phyloP scores from a whole-genome alignment of 2,113 vertebrate genomes.

The Carassius carassius region DNA sequence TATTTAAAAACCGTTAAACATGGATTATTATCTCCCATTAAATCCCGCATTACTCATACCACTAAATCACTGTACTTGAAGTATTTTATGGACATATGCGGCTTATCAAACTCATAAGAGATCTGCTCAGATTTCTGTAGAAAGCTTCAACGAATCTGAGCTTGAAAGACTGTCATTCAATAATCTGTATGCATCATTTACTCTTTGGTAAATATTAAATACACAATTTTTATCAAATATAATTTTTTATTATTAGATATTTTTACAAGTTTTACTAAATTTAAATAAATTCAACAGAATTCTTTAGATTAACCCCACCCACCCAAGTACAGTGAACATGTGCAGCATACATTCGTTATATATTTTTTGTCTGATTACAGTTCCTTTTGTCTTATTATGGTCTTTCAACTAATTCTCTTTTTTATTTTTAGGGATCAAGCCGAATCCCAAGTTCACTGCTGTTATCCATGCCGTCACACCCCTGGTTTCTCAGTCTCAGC shows the following conservation, averaged over 20 bases:
- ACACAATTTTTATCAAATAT: neutral
- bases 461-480: conserved; percentile 98
- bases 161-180: no score
- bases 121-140: neutral
- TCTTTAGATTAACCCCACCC: neutral
- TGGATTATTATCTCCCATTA: neutral
- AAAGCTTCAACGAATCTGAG: neutral
- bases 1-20: neutral
- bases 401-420: neutral
- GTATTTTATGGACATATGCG: neutral
- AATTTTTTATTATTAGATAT: neutral
- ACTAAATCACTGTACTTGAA: neutral
- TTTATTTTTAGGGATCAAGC: conserved; percentile 84
- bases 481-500: conserved; percentile 97
- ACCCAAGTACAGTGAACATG: neutral
- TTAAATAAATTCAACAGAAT: neutral
- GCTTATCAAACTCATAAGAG: neutral
- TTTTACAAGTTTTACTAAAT: neutral
- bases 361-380: neutral
- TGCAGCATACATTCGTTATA: neutral
- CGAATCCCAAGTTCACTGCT: conserved; percentile 91
- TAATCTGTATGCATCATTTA: neutral
- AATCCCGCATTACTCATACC: neutral
- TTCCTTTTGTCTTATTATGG: neutral
- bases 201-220: neutral